Base-by-base conservation (phyloP, 1,140 invertebrate species). In the Heliothis virescens region DNA sequence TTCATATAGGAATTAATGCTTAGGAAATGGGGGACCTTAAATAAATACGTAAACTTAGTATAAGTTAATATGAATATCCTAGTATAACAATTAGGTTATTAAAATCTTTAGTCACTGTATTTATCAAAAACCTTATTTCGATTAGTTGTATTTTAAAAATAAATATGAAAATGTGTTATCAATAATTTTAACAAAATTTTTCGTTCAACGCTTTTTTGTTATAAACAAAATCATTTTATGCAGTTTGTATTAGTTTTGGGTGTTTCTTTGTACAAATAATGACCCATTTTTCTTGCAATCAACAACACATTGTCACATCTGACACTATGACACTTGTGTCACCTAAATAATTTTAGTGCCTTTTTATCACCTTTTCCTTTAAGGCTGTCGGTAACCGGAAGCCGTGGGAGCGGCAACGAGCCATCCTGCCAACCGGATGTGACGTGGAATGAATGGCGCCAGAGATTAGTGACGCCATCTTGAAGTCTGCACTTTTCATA, bases 401-500 rank as follows among this genome's bases (percentile, higher is more conserved):
- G 78, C 78, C 21, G 57, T 15, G 77, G 74, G 52, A 76, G 63
- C 74, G 83, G 78, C 80, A 74, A 74, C 65, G 72, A 80, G 60
- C 74, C 80, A 79, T 83, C 75, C 41, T 41, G 62, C 65, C 79
- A 18, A 55, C 55, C 82, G 83, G 83, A 84, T 60, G 77, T 82
- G 69, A 84, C 83, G 79, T 79, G 55, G 79, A 34, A 71, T 80
- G 79, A 80, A 83, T 81, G 82, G 82, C 82, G 82, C 60, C 82
- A 69, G 52, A 80, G 79, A 80, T 80, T 75, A 80, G 63, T 15
- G 71, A 34, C 59, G 79, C 79, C 74, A 57, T 78, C 74, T 78
- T 69, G 75, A 13, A n/a, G 9, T 16, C 16, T 57, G 48, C 50
- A 65, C 63, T 78, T 78, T 78, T 78, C 62, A 69, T 59, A 78